Percentiles rank a stretch among this genome's conserved stretches.
Conservation (phyloP, 1,140 invertebrate species). For the Phymorhynchus buccinoides region DNA sequence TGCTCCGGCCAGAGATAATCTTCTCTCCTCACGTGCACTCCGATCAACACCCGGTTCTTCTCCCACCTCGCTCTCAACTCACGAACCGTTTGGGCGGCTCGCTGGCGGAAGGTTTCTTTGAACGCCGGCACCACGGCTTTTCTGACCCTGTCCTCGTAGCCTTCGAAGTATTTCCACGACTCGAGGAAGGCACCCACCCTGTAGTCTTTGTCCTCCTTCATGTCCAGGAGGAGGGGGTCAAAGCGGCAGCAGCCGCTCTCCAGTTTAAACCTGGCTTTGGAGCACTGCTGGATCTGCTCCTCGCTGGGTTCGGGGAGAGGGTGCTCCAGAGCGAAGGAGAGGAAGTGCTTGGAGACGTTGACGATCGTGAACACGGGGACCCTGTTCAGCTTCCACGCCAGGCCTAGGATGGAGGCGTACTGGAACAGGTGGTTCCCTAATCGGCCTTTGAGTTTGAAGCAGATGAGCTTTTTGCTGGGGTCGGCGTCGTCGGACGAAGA, state of each 20-base stretch:
- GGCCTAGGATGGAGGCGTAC: constrained; percentile 52
- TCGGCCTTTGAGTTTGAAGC: constrained; percentile 15
- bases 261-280: neutral
- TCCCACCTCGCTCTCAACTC: constrained; percentile 20
- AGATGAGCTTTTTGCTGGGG: neutral
- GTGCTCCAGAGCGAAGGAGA: neutral
- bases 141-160: constrained; percentile 41
- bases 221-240: constrained; percentile 44
- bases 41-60: constrained; percentile 47
- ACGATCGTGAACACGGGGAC: no score
- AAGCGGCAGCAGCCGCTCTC: constrained; percentile 43
- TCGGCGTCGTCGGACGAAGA: no score
- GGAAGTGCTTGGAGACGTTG: neutral
- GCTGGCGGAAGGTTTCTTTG: constrained; percentile 35
- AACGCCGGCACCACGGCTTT: constrained; percentile 55
- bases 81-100: constrained; percentile 40
- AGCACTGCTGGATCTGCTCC: neutral
- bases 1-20: constrained; percentile 37
- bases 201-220: constrained; percentile 40
- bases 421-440: constrained; percentile 59
- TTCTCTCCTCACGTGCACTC: constrained; percentile 60
- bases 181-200: constrained; percentile 53
- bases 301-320: neutral
- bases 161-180: constrained; percentile 61
- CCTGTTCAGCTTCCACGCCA: constrained; percentile 28